Evolutionary conservation across 2,113 vertebrate genomes (phyloP), one percentile per base, ranked within the genome.

Genomic region (Silurus glanis): DNA sequence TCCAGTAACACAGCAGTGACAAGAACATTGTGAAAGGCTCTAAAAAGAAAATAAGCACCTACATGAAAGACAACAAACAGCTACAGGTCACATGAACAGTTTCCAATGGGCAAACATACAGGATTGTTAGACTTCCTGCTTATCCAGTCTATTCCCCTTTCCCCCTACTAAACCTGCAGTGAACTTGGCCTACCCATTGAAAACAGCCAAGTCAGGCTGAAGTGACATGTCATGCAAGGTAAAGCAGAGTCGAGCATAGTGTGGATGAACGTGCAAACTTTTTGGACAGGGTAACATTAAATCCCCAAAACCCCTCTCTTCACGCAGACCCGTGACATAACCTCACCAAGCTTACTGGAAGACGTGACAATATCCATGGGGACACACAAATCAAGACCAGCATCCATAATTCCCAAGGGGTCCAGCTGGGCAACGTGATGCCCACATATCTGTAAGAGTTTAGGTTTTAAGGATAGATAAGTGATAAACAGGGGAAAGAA

Each of bases 271-370:
- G 55, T 28, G 59, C 45, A 19, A 51, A 37, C 61, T 67, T 72
- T 10, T 61, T 6, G 13, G 23, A 59, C 55, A 74, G 23, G 75
- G 59, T 64, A 7, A 71, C 56, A 59, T 12, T 78, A 49, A 85
- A 66, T 55, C 12, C 21, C 47, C 58, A 85, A 74, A 45, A 85
- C 28, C 56, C 13, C 21, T 2, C 25, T 23, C 19, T 47, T 19
- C 9, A 37, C 14, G 58, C n/a, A 28, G 71, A 62, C 19, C 1
- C 25, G 47, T 10, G 10, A 23, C 2, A 58, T 91, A 91, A 96
- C 95, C 96, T 97, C 96, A 97, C 97, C 96, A 94, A 97, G 96
- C 96, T 96, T 96, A 95, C 96, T 95, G 94, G 95, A 92, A 93
- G 95, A 96, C 88, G 95, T 96, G 95, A 97, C 93, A 93, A 97